Evolutionary conservation across 1,140 invertebrate species (phyloP), one percentile per base, ranked within the genome.

Genomic region (Conus betulinus): DNA sequence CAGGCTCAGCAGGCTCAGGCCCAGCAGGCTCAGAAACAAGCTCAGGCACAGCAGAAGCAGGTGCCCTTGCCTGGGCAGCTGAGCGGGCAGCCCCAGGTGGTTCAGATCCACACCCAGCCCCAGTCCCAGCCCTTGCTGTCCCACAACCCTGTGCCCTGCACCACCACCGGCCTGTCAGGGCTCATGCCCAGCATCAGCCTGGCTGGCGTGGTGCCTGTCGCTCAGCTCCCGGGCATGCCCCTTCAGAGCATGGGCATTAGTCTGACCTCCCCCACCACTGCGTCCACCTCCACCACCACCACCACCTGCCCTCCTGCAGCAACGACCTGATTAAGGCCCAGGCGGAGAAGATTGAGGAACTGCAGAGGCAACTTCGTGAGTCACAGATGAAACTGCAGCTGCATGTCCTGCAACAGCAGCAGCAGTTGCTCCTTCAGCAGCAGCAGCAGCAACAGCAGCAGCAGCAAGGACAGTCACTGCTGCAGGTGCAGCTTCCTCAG

Each of bases 301-400:
- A 39, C 23, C 57, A n/a, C 60, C 20, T 17, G 11, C 57, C 55
- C 57, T 10, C 84, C 25, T 10, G 79, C n/a, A 86, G 86, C 57
- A 84, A 90, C 57, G 87, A 90, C 8, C 88, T 90, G 74, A 84
- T 90, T 60, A 63, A 88, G 27, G 88, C 90, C n/a, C 90, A 91
- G 79, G 89, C 89, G 27, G 86, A 90, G 51, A 89, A 97, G 93
- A 99, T 99, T 76, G 97, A 98, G 92, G 97, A 98, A 90, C 95
- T 99, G 67, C 97, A 99, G 93, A 95, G 97, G 5, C 97, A 99
- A 90, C 93, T 99, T 74, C 93, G 95, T 71, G 92, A 91, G 81
- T 95, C 93, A n/a, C 89, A 92, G 79, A 91, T 94, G 51, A 91
- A 93, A 67, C 90, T 94, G 57, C 88, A 92, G 79, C 90, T 93